These are phyloP conservation scores for Petrosia ficiformis DNA, from an alignment of 37 sponge, comb jelly and placozoan species.

Conservation along the genomic window DNA sequence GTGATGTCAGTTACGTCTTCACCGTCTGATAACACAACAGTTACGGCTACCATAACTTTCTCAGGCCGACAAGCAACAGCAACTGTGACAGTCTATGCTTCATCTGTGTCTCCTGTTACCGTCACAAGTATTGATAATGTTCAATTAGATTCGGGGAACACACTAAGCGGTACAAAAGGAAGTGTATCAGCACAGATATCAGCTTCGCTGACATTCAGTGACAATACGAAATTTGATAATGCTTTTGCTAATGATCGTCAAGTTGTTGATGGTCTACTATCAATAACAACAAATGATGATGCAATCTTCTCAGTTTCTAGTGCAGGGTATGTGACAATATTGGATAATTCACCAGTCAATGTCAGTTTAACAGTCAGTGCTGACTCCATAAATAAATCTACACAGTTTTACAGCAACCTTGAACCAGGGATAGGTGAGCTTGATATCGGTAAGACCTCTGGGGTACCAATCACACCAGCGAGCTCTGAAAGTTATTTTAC, in stretches of 20 bases:
- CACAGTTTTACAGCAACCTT: constrained; percentile 48
- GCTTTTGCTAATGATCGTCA: constrained; percentile 30
- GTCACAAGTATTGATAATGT: background rate
- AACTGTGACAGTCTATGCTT: background rate
- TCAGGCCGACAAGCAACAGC: background rate
- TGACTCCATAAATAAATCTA: background rate
- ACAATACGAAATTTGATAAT: constrained; percentile 38
- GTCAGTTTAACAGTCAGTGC: constrained; percentile 28
- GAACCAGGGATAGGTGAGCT: constrained; percentile 38
- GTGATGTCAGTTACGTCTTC: background rate
- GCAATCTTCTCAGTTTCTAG: constrained; percentile 21
- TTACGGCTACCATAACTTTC: background rate
- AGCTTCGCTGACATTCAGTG: too few species aligned
- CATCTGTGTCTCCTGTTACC: background rate
- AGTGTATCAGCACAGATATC: too few species aligned
- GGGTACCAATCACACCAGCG: constrained; percentile 25
- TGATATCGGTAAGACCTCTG: constrained; percentile 39
- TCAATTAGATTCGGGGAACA: background rate
- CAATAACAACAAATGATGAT: background rate
- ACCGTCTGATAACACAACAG: background rate
- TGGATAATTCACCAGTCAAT: constrained; percentile 14
- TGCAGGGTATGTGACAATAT: constrained; percentile 35
- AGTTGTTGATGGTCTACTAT: constrained; percentile 22
- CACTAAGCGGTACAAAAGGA: background rate
- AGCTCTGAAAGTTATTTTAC: constrained; percentile 10